Evolutionary conservation across 2,797 vertebrate genomes (phyloP).

Genomic region (Tympanoctomys barrerae): DNA sequence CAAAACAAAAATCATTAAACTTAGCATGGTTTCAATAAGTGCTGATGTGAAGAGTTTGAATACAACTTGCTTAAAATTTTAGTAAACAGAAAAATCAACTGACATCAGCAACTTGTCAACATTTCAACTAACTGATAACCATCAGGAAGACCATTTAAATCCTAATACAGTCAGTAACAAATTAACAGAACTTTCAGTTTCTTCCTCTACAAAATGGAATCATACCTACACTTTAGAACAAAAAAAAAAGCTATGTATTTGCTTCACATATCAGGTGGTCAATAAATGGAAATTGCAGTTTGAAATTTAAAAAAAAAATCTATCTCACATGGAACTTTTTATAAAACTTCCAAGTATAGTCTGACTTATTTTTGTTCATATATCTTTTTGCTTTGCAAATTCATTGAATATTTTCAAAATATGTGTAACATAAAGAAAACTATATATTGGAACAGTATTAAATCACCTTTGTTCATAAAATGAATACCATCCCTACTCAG

Average conservation of each 20-base stretch:
- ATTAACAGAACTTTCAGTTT: conserved; percentile 21
- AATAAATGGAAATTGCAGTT: not conserved
- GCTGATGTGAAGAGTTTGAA: conserved; percentile 6
- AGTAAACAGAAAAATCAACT: conserved; percentile 13
- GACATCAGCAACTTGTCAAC: not conserved
- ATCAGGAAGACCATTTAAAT: not conserved
- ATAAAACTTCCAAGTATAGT: not conserved
- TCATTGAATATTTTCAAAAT: not conserved
- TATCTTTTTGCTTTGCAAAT: not conserved
- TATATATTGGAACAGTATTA: not conserved
- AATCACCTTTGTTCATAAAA: not conserved
- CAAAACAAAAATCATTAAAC: not conserved
- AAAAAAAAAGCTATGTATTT: not conserved
- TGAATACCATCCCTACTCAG: not conserved
- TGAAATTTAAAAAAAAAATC: conserved; percentile 10
- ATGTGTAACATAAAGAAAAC: conserved; percentile 5
- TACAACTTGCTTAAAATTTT: not conserved
- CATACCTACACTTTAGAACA: not conserved
- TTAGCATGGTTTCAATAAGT: conserved; percentile 32
- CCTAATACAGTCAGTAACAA: conserved; percentile 27
- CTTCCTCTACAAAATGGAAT: conserved; percentile 38
- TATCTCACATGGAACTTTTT: not conserved
- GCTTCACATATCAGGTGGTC: not conserved
- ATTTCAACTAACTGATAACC: conserved; percentile 27
- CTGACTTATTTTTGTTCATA: conserved; percentile 18